phyloP scores from a whole-genome alignment of 1,140 invertebrate genomes.

The Phymorhynchus buccinoides region DNA sequence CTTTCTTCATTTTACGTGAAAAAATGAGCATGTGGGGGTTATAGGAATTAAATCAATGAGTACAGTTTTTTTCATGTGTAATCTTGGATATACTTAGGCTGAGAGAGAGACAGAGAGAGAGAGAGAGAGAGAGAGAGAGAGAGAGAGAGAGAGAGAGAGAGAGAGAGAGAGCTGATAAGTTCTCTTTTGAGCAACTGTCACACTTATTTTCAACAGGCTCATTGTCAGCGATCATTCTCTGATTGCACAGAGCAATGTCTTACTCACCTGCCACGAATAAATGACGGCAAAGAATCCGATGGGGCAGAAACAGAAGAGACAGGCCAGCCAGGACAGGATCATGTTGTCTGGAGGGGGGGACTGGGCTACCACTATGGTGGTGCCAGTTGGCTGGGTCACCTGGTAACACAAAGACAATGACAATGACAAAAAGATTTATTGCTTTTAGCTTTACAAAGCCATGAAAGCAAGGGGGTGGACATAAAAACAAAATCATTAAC shows the following conservation, averaged over 20 bases:
- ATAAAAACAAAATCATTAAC: too few relatives aligned
- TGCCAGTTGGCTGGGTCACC: slow-evolving; percentile 33
- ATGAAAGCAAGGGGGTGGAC: too few relatives aligned
- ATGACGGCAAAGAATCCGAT: slow-evolving; percentile 41
- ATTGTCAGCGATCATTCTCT: too few relatives aligned
- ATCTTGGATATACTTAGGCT: background rate
- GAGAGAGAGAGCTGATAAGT: too few relatives aligned
- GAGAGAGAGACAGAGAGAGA: background rate
- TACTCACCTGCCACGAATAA: slow-evolving; percentile 41
- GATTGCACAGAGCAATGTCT: too few relatives aligned
- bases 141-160: background rate
- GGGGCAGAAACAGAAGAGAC: slow-evolving; percentile 44
- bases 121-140: background rate
- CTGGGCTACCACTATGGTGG: slow-evolving; percentile 35
- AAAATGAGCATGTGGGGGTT: too few relatives aligned
- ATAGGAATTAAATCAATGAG: too few relatives aligned
- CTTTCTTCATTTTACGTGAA: too few relatives aligned
- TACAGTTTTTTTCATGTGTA: too few relatives aligned
- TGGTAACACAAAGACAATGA: slow-evolving; percentile 25
- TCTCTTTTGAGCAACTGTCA: background rate
- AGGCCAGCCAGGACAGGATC: slow-evolving; percentile 40
- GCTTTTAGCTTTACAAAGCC: too few relatives aligned
- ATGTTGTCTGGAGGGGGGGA: slow-evolving; percentile 40
- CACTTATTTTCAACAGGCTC: too few relatives aligned
- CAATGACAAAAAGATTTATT: too few relatives aligned